Evolutionary conservation across 2,113 vertebrate genomes (phyloP), one percentile per base, ranked within the genome.

Genomic region (Anseranas semipalmata): DNA sequence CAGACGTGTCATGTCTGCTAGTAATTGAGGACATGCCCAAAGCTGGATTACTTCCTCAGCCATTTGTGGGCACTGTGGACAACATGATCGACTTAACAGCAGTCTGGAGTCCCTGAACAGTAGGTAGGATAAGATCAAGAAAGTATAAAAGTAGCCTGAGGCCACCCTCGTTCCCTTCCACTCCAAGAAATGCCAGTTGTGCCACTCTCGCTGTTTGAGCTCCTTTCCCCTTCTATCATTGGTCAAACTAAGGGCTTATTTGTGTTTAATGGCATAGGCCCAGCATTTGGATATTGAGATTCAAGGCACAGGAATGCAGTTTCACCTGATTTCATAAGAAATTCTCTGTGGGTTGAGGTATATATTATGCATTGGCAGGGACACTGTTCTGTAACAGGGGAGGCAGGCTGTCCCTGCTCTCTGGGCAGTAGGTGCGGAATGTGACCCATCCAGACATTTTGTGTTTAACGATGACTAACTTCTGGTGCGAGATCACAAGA

Each of bases 31-130:
- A 87, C 50, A 16, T 92, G 58, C 45, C 73, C 74, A 87, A n/a
- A 92, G 60, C 83, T 76, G 8, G 35, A 53, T 77, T 89, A 37
- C 35, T 81, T 93, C 39, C 68, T 37, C 39, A 90, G 73, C 83
- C 65, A 60, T 95, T 76, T 90, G 28, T 37, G 7, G 35, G 68
- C 18, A 45, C 60, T 78, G 65, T 65, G 86, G 80, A 43, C 79
- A 89, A 70, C 62, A 48, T 37, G 78, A 91, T 94, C 80, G 87
- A 74, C 37, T 89, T 90, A 94, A 78, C 18, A 90, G 75, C 52
- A 68, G 35, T 86, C 85, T 96, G 90, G 89, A 83, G 22, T 73
- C 91, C 83, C 71, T 71, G 53, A 95, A 93, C 87, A 93, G 75
- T 43, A 83, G 67, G 53, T 83, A 33, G 71, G 90, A 93, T 96